These are phyloP conservation scores for Oreochromis aureus DNA, from an alignment of 2,113 vertebrate genomes.

Conservation along the genomic window DNA sequence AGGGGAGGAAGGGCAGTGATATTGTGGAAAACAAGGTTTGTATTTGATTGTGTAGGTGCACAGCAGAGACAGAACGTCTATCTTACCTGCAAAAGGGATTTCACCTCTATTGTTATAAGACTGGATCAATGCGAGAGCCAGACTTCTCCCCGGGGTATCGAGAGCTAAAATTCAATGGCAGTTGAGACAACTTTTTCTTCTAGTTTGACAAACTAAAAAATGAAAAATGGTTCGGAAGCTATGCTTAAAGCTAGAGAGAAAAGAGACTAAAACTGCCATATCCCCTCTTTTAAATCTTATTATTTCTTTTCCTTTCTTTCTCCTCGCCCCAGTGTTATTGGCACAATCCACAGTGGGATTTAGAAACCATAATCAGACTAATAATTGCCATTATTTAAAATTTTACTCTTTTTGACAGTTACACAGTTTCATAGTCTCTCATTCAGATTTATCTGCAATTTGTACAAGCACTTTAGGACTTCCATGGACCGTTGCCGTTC, in stretches of 20 bases:
- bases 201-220: slow-evolving; percentile 32
- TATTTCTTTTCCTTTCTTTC: neutral
- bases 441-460: slow-evolving; percentile 50
- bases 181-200: slow-evolving; percentile 42
- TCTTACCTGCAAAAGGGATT: slow-evolving; percentile 43
- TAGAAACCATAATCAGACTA: slow-evolving; percentile 16
- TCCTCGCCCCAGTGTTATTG: neutral
- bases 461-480: slow-evolving; percentile 22
- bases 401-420: slow-evolving; percentile 4
- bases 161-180: slow-evolving; percentile 27
- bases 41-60: slow-evolving; percentile 58
- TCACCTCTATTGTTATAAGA: slow-evolving; percentile 56
- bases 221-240: slow-evolving; percentile 32
- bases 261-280: slow-evolving; percentile 2
- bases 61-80: slow-evolving; percentile 45
- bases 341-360: slow-evolving; percentile 2
- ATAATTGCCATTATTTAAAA: slow-evolving; percentile 44
- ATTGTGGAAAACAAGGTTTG: slow-evolving; percentile 62
- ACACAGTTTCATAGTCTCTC: slow-evolving; percentile 1
- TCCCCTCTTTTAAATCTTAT: neutral
- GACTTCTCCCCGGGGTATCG: slow-evolving; percentile 35
- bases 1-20: slow-evolving; percentile 26
- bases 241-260: neutral
- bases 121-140: slow-evolving; percentile 61
- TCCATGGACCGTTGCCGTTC: slow-evolving; percentile 19